Percentiles rank a stretch among this genome's conserved stretches.
Conservation (phyloP, 2,113 vertebrate species). For the Xiphorhynchus elegans region DNA sequence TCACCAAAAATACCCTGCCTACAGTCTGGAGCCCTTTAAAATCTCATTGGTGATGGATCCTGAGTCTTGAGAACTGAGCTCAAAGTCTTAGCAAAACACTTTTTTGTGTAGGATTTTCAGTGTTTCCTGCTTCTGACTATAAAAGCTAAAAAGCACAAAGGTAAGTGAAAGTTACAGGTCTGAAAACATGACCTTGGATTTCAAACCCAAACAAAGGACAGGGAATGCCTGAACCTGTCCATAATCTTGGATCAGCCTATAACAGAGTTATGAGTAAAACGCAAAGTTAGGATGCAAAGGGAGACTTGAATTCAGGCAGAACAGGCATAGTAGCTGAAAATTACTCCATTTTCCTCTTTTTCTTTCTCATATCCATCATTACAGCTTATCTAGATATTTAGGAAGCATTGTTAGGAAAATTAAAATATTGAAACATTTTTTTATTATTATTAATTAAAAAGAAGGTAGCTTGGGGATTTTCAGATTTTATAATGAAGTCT, state of each 20-base stretch:
- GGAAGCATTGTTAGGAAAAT: not conserved
- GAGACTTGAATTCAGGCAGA: not conserved
- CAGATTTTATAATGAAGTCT: not conserved
- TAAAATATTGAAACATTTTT: not conserved
- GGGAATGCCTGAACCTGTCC: constrained; percentile 23
- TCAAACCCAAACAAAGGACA: constrained; percentile 49
- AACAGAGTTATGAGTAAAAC: not conserved
- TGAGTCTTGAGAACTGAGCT: not conserved
- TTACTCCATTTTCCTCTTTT: not conserved
- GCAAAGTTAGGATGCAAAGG: not conserved
- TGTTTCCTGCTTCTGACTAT: constrained; percentile 26
- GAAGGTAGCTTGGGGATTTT: not conserved
- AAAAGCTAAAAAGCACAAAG: constrained; percentile 35
- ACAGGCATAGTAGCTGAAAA: not conserved
- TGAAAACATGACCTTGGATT: not conserved
- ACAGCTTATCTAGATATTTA: not conserved
- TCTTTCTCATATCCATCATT: not conserved
- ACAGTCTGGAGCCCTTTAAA: constrained; percentile 47
- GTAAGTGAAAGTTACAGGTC: not conserved
- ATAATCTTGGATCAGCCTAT: not conserved
- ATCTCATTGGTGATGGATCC: constrained; percentile 15
- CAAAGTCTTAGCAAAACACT: constrained; percentile 25
- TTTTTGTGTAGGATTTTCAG: constrained; percentile 18
- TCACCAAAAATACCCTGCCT: constrained; percentile 21
- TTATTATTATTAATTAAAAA: not conserved